These are phyloP conservation scores for Pogonognathellus flavescens DNA, from an alignment of 1,140 invertebrate species.

Conservation along the genomic window DNA sequence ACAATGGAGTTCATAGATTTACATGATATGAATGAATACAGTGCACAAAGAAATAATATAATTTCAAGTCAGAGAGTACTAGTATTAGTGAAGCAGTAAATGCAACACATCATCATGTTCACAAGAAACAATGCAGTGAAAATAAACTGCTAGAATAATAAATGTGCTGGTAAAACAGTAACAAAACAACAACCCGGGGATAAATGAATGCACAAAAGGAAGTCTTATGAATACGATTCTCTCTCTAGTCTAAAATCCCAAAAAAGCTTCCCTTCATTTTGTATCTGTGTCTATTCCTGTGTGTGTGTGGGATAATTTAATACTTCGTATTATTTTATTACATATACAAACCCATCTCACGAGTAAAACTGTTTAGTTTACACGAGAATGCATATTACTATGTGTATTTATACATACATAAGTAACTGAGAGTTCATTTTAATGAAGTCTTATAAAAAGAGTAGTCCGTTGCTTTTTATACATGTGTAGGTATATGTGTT, in stretches of 20 bases:
- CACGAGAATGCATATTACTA: too few relatives aligned
- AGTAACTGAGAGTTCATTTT: too few relatives aligned
- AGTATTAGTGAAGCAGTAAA: not conserved
- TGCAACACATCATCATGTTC: not conserved
- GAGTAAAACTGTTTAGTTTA: too few relatives aligned
- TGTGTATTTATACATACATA: too few relatives aligned
- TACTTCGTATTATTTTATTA: too few relatives aligned
- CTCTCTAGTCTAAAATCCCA: not conserved
- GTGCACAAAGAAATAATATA: too few relatives aligned
- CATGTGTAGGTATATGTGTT: too few relatives aligned
- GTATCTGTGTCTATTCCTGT: not conserved
- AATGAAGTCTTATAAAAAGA: too few relatives aligned
- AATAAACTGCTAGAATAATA: slow-evolving; percentile 47
- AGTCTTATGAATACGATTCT: slow-evolving; percentile 7
- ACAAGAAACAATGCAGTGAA: not conserved
- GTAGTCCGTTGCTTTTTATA: too few relatives aligned
- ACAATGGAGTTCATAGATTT: not conserved
- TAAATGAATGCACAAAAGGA: slow-evolving; percentile 36
- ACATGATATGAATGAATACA: slow-evolving; percentile 35
- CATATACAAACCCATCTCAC: too few relatives aligned
- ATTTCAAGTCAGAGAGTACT: not conserved
- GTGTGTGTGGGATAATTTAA: not conserved
- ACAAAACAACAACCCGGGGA: slow-evolving; percentile 40
- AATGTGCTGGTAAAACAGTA: slow-evolving; percentile 32
- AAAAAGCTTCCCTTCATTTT: slow-evolving; percentile 3